These are phyloP conservation scores for Drepana falcataria DNA, from an alignment of 2,888 invertebrate genomes.

Conservation along the genomic window DNA sequence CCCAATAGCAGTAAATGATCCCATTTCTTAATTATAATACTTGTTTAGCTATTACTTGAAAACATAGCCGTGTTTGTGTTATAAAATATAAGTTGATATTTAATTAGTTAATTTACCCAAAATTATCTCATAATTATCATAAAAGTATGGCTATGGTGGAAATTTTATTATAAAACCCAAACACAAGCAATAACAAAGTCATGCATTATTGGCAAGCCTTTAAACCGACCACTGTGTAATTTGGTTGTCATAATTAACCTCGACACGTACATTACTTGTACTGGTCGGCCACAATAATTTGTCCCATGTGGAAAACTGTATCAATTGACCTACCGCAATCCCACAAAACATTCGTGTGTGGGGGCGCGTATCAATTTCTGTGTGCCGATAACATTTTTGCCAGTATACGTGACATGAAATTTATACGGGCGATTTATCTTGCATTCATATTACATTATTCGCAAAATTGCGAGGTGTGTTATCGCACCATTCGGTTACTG, in stretches of 20 bases:
- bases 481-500: conserved; percentile 50
- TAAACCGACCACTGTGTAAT: not conserved
- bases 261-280: not conserved
- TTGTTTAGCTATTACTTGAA: too few relatives aligned
- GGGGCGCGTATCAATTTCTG: conserved; percentile 63
- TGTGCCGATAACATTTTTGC: conserved; percentile 72
- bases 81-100: too few relatives aligned
- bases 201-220: not conserved
- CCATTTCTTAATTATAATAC: too few relatives aligned
- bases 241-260: not conserved
- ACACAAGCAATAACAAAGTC: not conserved
- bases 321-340: conserved; percentile 57
- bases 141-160: too few relatives aligned
- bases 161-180: too few relatives aligned
- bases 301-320: conserved; percentile 29
- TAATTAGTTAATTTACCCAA: too few relatives aligned
- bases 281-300: conserved; percentile 5
- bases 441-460: conserved; percentile 69
- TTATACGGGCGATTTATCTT: conserved; percentile 74
- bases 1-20: too few relatives aligned
- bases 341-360: conserved; percentile 49
- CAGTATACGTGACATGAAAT: conserved; percentile 73
- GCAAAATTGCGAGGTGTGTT: conserved; percentile 67
- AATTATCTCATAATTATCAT: too few relatives aligned
- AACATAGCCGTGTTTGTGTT: too few relatives aligned